These are phyloP conservation scores for Aphis gossypii DNA, from an alignment of 1,140 invertebrate species.

Conservation along the genomic window DNA sequence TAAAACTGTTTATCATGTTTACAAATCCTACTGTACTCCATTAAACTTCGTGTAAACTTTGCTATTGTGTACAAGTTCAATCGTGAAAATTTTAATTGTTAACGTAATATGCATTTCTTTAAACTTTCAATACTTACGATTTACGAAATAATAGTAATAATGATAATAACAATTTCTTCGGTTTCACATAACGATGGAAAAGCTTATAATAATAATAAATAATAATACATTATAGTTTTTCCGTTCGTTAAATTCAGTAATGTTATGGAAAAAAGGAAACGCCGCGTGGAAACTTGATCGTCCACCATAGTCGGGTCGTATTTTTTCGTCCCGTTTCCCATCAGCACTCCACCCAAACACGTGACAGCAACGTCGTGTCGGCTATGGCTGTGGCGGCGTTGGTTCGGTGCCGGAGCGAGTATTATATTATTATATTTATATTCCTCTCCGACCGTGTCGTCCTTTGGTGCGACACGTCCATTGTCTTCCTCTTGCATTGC, in stretches of 20 bases:
- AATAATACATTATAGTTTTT: neutral
- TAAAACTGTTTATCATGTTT: neutral
- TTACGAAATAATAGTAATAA: neutral
- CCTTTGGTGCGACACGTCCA: neutral
- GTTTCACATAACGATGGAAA: neutral
- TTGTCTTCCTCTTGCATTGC: neutral
- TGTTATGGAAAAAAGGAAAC: neutral
- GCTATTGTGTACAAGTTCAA: neutral
- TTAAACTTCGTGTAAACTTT: conserved; percentile 4
- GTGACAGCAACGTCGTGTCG: neutral
- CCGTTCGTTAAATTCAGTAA: neutral
- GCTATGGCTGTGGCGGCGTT: neutral
- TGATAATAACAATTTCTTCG: neutral
- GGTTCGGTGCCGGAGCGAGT: neutral
- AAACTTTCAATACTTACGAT: neutral
- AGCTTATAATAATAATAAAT: neutral
- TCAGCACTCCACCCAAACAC: neutral
- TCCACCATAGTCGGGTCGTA: neutral
- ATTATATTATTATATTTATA: neutral
- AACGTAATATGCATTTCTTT: neutral
- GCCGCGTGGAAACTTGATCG: conserved; percentile 16
- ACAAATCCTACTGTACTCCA: neutral
- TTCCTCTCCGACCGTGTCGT: neutral
- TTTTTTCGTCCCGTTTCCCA: neutral
- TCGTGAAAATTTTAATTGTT: neutral